These are phyloP conservation scores for Rhadinocentrus ornatus DNA, from an alignment of 2,797 vertebrate species.

Conservation along the genomic window DNA sequence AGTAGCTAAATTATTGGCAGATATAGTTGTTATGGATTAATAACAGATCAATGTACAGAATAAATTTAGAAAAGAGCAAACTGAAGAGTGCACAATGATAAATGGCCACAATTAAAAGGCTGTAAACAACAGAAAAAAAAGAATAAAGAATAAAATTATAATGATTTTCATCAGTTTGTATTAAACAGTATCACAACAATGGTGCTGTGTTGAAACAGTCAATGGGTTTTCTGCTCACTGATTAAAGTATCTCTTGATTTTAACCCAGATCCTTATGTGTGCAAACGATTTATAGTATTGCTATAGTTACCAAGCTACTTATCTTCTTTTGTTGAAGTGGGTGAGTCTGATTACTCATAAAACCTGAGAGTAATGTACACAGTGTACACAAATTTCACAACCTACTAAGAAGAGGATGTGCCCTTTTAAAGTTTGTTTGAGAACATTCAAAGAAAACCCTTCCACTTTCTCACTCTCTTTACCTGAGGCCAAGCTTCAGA, in stretches of 20 bases:
- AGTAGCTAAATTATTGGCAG: too few species aligned
- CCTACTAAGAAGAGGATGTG: neutral
- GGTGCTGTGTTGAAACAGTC: too few species aligned
- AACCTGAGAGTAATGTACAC: neutral
- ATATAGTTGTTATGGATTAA: too few species aligned
- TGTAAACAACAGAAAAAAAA: too few species aligned
- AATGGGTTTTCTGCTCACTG: neutral
- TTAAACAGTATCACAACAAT: neutral
- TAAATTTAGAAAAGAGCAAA: too few species aligned
- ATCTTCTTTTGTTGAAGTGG: neutral
- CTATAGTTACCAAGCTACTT: neutral
- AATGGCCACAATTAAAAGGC: too few species aligned
- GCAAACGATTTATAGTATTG: neutral
- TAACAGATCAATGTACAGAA: too few species aligned
- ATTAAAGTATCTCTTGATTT: neutral
- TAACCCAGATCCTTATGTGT: neutral
- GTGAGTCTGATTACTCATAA: slow-evolving; percentile 31
- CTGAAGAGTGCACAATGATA: too few species aligned
- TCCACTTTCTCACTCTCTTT: neutral
- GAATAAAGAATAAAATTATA: too few species aligned
- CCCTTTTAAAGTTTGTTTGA: neutral
- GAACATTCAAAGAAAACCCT: slow-evolving; percentile 13
- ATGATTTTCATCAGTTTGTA: too few species aligned
- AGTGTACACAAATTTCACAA: neutral
- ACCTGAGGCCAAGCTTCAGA: neutral